Evolutionary conservation across 2,888 invertebrate species (phyloP), one percentile per base, ranked within the genome.

Genomic region (Isoperla grammatica): DNA sequence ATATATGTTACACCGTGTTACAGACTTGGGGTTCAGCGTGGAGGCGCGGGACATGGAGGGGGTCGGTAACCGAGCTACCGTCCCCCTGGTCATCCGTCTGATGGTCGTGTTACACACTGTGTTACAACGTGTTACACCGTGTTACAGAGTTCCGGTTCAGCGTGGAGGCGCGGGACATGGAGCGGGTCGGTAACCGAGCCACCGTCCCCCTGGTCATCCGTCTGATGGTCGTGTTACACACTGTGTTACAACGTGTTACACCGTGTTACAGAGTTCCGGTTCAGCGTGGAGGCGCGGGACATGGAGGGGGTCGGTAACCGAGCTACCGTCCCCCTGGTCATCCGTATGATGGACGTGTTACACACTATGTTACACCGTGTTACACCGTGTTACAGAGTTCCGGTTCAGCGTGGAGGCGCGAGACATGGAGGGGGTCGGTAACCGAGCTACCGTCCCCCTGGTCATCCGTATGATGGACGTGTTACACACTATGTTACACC

Each of bases 41-140:
- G 89, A 90, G 78, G 95, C 95, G 63, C 83, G 88, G 65, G 95
- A 96, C 76, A 88, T 88, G 71, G 86, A 90, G 68, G 91, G 92
- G 57, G 79, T 81, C 68, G 93, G 92, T 60, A 85, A 87, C 71
- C 81, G 82, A 67, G 85, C 67, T 4, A 53, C 56, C 5, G 82
- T 87, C 68, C 84, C 84, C 68, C 79, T 92, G 67, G 81, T 85
- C 67, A 82, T 93, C 69, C 85, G 85, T 76, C 76, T 95, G 66
- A 76, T 88, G 69, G 85, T 84, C 65, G 85, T 88, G n/a, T n/a
- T n/a, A n/a, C 45, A n/a, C n/a, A n/a, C n/a, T n/a, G n/a, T n/a
- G n/a, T n/a, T n/a, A n/a, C n/a, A n/a, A n/a, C n/a, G n/a, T n/a
- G n/a, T n/a, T n/a, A n/a, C n/a, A n/a, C n/a, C n/a, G n/a, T n/a